Evolutionary conservation across 1,140 invertebrate species (phyloP), one percentile per base, ranked within the genome.

Genomic region (Plodia interpunctella): DNA sequence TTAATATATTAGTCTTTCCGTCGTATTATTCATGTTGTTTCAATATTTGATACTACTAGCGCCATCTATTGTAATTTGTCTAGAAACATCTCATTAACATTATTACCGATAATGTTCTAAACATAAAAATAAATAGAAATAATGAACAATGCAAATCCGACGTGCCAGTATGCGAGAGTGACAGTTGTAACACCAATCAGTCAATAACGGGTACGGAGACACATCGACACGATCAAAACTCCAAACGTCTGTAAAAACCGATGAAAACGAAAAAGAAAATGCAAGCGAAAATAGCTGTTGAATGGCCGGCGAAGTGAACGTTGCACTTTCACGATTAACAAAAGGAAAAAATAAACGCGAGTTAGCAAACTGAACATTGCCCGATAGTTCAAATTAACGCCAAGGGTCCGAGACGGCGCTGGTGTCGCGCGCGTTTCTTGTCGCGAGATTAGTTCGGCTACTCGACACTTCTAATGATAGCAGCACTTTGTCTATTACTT

Each of bases 241-340:
- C 38, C 38, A 44, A 44, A 83, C 80, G 79, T 84, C 78, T 88
- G 79, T 76, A 78, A 82, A 85, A 84, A 85, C 72, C 85, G 81
- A 83, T 83, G 76, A 85, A 85, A 88, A 86, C 65, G 71, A 88
- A 88, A 88, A 86, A 88, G 78, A 82, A 83, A 77, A 68, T 70
- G 69, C 74, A 71, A 82, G 85, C 79, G 78, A 83, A 86, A 88
- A 83, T 85, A 78, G 74, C 76, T 76, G 83, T 83, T 85, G 83
- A 88, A 88, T 87, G 69, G 75, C 80, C 69, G 72, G 77, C 77
- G 81, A 88, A 83, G 85, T 88, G 85, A 85, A 87, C 83, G 83
- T 83, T 85, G 85, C 85, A 88, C 85, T 88, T 88, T 86, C 78
- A 86, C 85, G 78, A 86, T 83, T 83, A 83, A 84, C 83, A 83